These are phyloP conservation scores for Hyposmocoma kahamanoa DNA, from an alignment of 1,140 invertebrate genomes.

Conservation along the genomic window DNA sequence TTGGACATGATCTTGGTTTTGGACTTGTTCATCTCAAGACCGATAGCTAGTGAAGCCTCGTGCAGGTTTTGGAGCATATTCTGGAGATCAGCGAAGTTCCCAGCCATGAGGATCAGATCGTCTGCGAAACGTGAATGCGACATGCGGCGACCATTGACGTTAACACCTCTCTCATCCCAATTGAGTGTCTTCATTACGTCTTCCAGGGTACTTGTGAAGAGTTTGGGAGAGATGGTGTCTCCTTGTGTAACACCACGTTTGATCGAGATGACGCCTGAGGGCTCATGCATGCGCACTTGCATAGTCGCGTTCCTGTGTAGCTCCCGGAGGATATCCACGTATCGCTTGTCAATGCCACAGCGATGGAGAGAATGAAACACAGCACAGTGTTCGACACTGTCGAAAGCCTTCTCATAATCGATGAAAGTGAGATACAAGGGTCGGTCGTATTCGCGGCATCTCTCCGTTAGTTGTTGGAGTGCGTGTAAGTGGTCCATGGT, in stretches of 20 bases:
- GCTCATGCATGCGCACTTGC: constrained; percentile 2
- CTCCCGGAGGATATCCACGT: constrained; percentile 17
- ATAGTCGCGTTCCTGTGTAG: constrained; percentile 12
- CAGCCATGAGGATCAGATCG: too few species aligned
- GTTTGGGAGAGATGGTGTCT: constrained; percentile 13
- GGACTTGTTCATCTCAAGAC: too few species aligned
- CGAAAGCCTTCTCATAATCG: constrained; percentile 23
- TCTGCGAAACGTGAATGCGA: too few species aligned
- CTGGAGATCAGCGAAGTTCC: too few species aligned
- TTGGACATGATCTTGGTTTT: too few species aligned
- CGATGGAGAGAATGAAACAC: constrained; percentile 14
- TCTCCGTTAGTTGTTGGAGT: constrained; percentile 11
- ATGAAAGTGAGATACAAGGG: constrained; percentile 14
- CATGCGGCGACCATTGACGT: too few species aligned
- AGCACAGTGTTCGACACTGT: constrained; percentile 12
- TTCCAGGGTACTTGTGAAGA: too few species aligned
- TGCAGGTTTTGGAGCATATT: too few species aligned
- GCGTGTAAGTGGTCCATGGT: constrained; percentile 13
- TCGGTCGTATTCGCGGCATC: constrained; percentile 9
- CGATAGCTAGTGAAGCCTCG: too few species aligned
- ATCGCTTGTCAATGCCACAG: constrained; percentile 12
- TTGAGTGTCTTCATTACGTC: too few species aligned
- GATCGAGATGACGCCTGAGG: background rate
- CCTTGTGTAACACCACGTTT: constrained; percentile 16
- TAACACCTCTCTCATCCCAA: too few species aligned